Conservation (phyloP, 2,113 vertebrate genomes). For the Xyrauchen texanus region DNA sequence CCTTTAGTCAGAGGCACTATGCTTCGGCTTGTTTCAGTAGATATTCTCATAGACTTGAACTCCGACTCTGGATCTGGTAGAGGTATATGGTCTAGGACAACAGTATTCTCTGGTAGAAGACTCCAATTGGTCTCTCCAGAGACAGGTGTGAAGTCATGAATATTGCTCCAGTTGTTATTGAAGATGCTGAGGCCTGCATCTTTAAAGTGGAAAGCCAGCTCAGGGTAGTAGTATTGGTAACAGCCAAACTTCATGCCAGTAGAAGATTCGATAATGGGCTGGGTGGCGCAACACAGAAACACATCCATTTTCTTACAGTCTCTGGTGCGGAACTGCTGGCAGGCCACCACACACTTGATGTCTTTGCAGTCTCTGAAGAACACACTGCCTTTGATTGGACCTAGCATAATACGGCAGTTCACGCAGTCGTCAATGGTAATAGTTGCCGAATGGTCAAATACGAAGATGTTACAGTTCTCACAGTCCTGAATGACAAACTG, state of each 20-base stretch:
- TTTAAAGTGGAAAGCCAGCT: constrained; percentile 93
- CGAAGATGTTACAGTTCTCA: constrained; percentile 91
- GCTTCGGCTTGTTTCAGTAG: constrained; percentile 79
- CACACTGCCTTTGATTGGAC: constrained; percentile 90
- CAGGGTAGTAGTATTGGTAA: constrained; percentile 95
- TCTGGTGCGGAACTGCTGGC: constrained; percentile 92
- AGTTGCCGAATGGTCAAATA: constrained; percentile 92
- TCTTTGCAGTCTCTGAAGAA: constrained; percentile 95
- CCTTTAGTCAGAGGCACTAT: constrained; percentile 90
- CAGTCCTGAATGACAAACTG: constrained; percentile 96
- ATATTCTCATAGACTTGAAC: constrained; percentile 85
- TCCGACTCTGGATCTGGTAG: constrained; percentile 82
- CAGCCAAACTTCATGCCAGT: constrained; percentile 91
- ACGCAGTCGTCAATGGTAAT: constrained; percentile 92
- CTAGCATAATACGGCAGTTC: constrained; percentile 87
- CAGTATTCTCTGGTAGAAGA: constrained; percentile 80
- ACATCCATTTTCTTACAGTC: constrained; percentile 94
- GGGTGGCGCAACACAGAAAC: constrained; percentile 92
- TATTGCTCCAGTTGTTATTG: constrained; percentile 97
- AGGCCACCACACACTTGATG: constrained; percentile 88
- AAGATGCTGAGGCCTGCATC: constrained; percentile 95
- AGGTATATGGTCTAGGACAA: constrained; percentile 80
- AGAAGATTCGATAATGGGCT: constrained; percentile 94
- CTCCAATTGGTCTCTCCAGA: constrained; percentile 92
- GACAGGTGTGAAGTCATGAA: constrained; percentile 95